These are phyloP conservation scores for Plutella xylostella DNA, from an alignment of 2,888 invertebrate genomes.

Conservation along the genomic window DNA sequence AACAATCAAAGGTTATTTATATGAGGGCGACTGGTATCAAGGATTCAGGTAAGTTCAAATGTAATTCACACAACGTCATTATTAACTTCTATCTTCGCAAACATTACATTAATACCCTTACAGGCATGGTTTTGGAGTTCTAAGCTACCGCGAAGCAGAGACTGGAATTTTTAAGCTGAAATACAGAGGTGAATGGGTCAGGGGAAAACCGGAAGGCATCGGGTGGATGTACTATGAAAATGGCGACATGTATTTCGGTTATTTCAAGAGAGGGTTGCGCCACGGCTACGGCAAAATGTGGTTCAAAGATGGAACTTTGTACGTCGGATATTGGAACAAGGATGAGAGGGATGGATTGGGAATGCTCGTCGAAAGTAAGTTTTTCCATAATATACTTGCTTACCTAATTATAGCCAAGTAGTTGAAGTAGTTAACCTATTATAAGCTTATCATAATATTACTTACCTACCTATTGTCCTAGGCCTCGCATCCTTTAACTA, in stretches of 20 bases:
- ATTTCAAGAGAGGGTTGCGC: constrained; percentile 54
- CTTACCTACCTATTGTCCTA: too few relatives aligned
- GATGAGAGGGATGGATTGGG: constrained; percentile 62
- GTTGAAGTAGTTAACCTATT: too few relatives aligned
- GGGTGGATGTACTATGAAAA: constrained; percentile 69
- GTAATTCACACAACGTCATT: too few relatives aligned
- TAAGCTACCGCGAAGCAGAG: constrained; percentile 39
- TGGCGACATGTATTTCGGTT: constrained; percentile 72
- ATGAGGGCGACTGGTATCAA: constrained; percentile 72
- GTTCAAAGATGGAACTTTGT: constrained; percentile 69
- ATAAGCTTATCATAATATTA: too few relatives aligned
- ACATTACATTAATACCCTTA: too few relatives aligned
- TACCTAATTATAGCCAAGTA: too few relatives aligned
- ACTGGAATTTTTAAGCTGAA: constrained; percentile 51
- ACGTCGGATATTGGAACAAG: constrained; percentile 72
- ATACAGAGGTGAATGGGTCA: constrained; percentile 72
- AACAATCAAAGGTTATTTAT: constrained; percentile 59
- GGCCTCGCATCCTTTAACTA: too few relatives aligned
- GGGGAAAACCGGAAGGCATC: constrained; percentile 67
- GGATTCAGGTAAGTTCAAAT: constrained; percentile 46
- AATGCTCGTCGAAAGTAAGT: constrained; percentile 60
- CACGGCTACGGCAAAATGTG: constrained; percentile 74
- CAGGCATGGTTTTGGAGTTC: constrained; percentile 70
- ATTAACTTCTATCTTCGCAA: too few relatives aligned
- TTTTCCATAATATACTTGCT: too few relatives aligned